Percentiles rank a stretch among this genome's conserved stretches.
Evolutionary conservation across 2,113 vertebrate genomes (phyloP).

Genomic region (Gobius niger): DNA sequence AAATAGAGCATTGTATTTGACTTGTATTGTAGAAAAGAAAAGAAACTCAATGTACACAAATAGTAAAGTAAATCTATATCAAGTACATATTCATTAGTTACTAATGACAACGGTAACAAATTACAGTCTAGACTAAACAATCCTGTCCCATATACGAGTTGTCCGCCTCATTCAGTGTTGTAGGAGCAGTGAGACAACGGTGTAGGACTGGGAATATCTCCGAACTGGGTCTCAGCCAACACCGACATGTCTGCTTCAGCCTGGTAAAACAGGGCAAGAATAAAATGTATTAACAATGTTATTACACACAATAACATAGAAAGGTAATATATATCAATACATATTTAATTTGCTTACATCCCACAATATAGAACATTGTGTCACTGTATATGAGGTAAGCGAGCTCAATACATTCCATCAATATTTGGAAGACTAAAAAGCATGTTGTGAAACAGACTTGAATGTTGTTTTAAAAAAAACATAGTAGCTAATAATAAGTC

Average conservation of each 20-base stretch:
- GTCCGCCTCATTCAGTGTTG: constrained; percentile 10
- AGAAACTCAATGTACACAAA: constrained; percentile 6
- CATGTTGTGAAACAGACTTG: no score
- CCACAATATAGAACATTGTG: no score
- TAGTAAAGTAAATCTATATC: constrained; percentile 26
- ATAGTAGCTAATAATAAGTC: no score
- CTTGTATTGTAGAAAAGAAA: background rate
- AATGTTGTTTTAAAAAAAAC: no score
- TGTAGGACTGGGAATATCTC: constrained; percentile 76
- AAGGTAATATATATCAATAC: background rate
- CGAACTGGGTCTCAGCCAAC: constrained; percentile 70
- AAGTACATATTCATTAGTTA: constrained; percentile 7
- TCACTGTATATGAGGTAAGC: no score
- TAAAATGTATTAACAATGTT: background rate
- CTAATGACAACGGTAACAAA: constrained; percentile 9
- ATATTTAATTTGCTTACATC: no score
- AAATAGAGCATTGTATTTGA: background rate
- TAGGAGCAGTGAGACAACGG: constrained; percentile 68
- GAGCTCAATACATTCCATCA: no score
- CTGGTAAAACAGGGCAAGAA: constrained; percentile 42
- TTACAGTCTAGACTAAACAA: background rate
- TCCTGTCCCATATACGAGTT: background rate
- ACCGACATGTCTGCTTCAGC: constrained; percentile 66
- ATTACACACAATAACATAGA: background rate
- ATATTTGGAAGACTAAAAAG: no score